Evolutionary conservation across 2,113 vertebrate species (phyloP).

Genomic region (Suncus etruscus): DNA sequence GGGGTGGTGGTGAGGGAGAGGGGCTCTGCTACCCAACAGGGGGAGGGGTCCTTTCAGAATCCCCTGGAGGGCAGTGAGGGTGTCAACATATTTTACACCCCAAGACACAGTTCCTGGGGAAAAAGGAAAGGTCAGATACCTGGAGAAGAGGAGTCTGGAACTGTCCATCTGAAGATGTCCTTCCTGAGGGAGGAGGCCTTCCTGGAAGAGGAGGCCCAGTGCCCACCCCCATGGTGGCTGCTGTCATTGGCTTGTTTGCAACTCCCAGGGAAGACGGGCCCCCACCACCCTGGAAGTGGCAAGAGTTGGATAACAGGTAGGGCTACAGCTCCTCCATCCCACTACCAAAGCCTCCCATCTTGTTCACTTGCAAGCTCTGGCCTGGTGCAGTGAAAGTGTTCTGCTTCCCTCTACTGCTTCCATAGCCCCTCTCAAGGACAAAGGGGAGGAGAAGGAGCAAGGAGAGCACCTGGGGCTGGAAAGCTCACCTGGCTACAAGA

Average conservation of each 20-base stretch:
- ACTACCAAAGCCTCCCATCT: background rate
- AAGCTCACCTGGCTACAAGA: fast-evolving
- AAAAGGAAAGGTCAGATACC: background rate
- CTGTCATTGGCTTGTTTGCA: background rate
- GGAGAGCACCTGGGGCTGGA: background rate
- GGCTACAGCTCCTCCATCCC: background rate
- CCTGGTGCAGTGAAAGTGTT: background rate
- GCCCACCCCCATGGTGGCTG: too few species aligned
- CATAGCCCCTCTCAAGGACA: background rate
- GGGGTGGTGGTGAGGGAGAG: background rate
- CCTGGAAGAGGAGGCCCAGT: background rate
- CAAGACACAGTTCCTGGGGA: background rate
- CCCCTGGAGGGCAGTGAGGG: too few species aligned
- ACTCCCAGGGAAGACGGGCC: background rate
- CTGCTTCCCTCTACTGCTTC: background rate
- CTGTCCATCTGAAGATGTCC: too few species aligned
- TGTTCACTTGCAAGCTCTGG: background rate
- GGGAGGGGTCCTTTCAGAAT: too few species aligned
- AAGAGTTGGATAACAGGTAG: background rate
- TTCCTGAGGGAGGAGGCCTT: too few species aligned
- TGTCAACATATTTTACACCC: too few species aligned
- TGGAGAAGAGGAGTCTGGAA: background rate
- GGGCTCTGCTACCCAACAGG: background rate
- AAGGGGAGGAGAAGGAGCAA: background rate
- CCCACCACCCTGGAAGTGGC: background rate